Percentiles rank a stretch among this genome's conserved stretches.
These are phyloP conservation scores for Atherinomorus stipes DNA, from an alignment of 2,113 vertebrate species.

Conservation along the genomic window DNA sequence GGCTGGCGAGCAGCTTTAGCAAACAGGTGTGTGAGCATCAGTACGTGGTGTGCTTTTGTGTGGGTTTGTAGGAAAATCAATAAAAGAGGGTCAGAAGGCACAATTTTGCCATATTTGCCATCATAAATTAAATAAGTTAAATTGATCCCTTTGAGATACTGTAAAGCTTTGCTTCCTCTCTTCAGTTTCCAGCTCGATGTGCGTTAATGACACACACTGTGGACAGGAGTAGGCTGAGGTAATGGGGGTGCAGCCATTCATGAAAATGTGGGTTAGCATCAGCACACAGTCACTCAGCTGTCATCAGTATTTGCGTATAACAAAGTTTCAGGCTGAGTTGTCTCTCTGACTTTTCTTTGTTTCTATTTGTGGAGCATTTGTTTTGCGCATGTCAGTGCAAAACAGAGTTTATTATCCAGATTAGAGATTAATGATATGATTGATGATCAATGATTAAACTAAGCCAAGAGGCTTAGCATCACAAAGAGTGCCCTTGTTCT, in stretches of 20 bases:
- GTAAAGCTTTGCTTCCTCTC: neutral
- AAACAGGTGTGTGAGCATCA: neutral
- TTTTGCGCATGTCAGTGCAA: neutral
- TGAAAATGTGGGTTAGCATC: conserved; percentile 37
- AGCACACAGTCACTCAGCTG: conserved; percentile 26
- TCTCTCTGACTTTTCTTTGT: conserved; percentile 1
- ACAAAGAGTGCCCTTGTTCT: conserved; percentile 44
- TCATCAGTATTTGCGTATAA: conserved; percentile 40
- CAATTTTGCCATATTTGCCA: neutral
- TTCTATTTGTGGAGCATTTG: conserved; percentile 22
- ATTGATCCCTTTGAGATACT: too few relatives aligned
- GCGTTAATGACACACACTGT: conserved; percentile 9
- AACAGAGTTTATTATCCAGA: neutral
- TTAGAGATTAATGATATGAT: neutral
- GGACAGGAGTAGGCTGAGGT: conserved; percentile 17
- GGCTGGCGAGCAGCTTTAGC: neutral
- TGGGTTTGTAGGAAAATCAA: neutral
- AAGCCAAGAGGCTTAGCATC: conserved; percentile 9
- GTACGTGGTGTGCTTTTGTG: neutral
- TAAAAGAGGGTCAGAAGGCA: neutral
- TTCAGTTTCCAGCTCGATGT: neutral
- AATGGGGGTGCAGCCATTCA: conserved; percentile 6
- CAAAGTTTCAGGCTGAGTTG: conserved; percentile 22
- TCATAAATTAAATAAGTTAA: neutral
- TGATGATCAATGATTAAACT: neutral